phyloP scores from a whole-genome alignment of 1,140 invertebrate genomes.

The Papilio dardanus region DNA sequence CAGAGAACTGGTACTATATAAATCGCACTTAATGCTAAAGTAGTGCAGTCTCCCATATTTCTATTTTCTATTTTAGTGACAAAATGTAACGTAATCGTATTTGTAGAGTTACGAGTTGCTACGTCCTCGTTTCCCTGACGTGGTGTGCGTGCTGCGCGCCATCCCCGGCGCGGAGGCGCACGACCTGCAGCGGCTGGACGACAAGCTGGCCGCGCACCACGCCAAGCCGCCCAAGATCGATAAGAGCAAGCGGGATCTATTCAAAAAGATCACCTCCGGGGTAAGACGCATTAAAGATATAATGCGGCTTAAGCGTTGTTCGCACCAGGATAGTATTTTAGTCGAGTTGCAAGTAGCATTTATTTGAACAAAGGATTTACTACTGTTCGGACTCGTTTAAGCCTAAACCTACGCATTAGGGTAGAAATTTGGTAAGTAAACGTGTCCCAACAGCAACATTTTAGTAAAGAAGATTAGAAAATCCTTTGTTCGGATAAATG shows the following conservation, averaged over 20 bases:
- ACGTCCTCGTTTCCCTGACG: conserved; percentile 88
- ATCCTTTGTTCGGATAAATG: too few species aligned
- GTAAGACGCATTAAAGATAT: conserved; percentile 73
- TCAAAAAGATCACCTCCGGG: conserved; percentile 93
- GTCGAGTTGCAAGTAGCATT: too few species aligned
- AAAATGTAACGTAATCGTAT: background rate
- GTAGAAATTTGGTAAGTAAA: too few species aligned
- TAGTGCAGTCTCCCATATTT: background rate
- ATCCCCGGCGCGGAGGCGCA: conserved; percentile 90
- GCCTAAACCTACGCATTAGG: too few species aligned
- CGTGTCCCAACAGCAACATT: too few species aligned
- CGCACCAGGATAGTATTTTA: too few species aligned
- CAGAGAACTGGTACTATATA: too few species aligned
- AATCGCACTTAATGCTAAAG: too few species aligned
- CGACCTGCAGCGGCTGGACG: conserved; percentile 92
- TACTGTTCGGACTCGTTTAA: too few species aligned
- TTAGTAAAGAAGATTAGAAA: too few species aligned
- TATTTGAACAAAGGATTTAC: too few species aligned
- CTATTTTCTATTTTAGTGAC: background rate
- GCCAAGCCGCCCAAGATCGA: conserved; percentile 91
- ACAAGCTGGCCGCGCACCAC: conserved; percentile 88
- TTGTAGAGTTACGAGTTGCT: conserved; percentile 92
- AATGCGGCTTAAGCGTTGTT: too few species aligned
- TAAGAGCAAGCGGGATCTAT: conserved; percentile 94
- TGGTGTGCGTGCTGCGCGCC: conserved; percentile 81